A percentile compares a stretch with the other conserved stretches of the same genome.
These are phyloP conservation scores for Rhinolophus sinicus DNA, from an alignment of 2,113 vertebrate genomes.

Conservation along the genomic window DNA sequence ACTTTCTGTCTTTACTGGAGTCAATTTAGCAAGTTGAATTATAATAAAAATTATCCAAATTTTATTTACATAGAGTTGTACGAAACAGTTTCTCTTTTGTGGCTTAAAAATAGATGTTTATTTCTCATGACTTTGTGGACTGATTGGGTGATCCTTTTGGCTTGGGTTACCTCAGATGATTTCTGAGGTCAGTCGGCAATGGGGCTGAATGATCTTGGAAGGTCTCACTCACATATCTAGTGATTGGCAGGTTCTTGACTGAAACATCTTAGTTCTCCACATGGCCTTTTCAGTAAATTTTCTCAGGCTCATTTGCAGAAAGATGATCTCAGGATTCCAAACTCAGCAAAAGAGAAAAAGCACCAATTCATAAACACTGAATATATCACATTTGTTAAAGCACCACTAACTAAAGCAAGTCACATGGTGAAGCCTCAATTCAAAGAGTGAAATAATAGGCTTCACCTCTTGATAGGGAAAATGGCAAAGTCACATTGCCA, in stretches of 20 bases:
- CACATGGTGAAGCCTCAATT: background rate
- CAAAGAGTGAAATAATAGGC: background rate
- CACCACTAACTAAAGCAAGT: background rate
- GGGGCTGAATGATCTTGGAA: background rate
- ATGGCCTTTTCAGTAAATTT: background rate
- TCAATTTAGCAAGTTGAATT: background rate
- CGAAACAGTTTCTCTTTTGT: background rate
- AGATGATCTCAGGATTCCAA: background rate
- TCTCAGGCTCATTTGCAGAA: background rate
- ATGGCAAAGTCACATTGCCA: background rate
- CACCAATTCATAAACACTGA: background rate
- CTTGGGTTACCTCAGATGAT: background rate
- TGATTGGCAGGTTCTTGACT: background rate
- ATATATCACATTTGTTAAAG: background rate
- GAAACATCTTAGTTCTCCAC: background rate
- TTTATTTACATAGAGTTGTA: background rate
- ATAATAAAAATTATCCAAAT: background rate
- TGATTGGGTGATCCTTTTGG: background rate
- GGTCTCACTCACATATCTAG: background rate
- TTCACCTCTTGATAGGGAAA: background rate
- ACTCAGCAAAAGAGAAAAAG: conserved; percentile 10
- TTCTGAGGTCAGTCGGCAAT: background rate
- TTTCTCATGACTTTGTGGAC: background rate
- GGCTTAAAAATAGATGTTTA: background rate
- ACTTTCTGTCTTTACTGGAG: background rate